phyloP scores from a whole-genome alignment of 1,140 invertebrate species.

The Acromyrmex echinatior region DNA sequence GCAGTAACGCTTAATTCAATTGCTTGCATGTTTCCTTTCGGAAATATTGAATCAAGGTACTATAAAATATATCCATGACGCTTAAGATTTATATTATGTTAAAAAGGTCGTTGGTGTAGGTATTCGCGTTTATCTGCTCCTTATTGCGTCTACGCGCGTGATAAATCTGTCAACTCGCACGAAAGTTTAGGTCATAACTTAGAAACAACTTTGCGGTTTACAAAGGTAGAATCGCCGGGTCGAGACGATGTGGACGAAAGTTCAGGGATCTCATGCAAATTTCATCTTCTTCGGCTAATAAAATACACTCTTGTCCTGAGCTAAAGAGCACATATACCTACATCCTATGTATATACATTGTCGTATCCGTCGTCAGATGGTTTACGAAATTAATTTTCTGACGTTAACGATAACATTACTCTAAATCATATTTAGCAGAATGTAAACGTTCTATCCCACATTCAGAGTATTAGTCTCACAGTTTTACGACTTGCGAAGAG shows the following conservation, averaged over 20 bases:
- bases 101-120: conserved; percentile 16
- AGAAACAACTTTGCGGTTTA: conserved; percentile 63
- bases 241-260: conserved; percentile 60
- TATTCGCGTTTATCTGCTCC: conserved; percentile 51
- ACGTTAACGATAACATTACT: conserved; percentile 18
- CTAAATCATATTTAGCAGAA: background rate
- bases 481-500: conserved; percentile 38
- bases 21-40: background rate
- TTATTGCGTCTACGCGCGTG: conserved; percentile 66
- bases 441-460: conserved; percentile 30
- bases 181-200: conserved; percentile 74
- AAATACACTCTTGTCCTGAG: conserved; percentile 69
- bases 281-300: conserved; percentile 76
- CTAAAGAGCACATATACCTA: conserved; percentile 33
- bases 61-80: conserved; percentile 9
- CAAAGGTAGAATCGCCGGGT: conserved; percentile 64
- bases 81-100: conserved; percentile 40
- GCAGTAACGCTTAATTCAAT: background rate
- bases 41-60: background rate
- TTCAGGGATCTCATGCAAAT: conserved; percentile 82
- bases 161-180: conserved; percentile 72
- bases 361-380: background rate
- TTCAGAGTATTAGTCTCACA: conserved; percentile 24
- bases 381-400: conserved; percentile 53
- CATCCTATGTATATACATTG: background rate